Evolutionary conservation across 2,113 vertebrate genomes (phyloP).

Genomic region (Cryptomyrus ogoouensis): DNA sequence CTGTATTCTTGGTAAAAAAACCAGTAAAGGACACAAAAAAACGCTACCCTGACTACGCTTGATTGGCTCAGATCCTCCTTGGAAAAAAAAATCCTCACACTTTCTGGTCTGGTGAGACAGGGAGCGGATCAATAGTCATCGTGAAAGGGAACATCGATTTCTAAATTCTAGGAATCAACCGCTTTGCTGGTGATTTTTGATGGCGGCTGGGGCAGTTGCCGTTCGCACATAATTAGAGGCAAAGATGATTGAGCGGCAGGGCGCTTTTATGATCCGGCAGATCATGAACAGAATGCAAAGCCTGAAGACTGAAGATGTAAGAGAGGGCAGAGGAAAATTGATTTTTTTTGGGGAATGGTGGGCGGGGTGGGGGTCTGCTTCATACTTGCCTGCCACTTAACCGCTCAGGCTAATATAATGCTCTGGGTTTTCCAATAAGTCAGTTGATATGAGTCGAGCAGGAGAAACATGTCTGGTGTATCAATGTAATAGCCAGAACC

Average conservation of each 20-base stretch:
- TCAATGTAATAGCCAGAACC: background rate
- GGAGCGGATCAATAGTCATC: background rate
- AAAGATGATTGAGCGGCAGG: background rate
- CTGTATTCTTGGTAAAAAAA: background rate
- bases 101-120: background rate
- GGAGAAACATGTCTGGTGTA: background rate
- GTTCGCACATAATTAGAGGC: background rate
- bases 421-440: background rate
- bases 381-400: background rate
- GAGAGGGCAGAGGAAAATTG: background rate
- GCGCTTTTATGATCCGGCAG: background rate
- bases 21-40: background rate
- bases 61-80: background rate
- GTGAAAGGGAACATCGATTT: background rate
- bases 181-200: background rate
- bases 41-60: background rate
- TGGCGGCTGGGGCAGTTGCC: background rate
- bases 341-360: background rate
- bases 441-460: background rate
- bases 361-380: background rate
- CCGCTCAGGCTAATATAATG: background rate
- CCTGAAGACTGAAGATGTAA: background rate
- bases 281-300: constrained; percentile 5
- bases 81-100: background rate
- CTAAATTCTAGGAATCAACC: constrained; percentile 16